Evolutionary conservation across 30 jellyfish, hydroid and myxozoan genomes (phyloP).

Genomic region (Nemopilema nomurai): DNA sequence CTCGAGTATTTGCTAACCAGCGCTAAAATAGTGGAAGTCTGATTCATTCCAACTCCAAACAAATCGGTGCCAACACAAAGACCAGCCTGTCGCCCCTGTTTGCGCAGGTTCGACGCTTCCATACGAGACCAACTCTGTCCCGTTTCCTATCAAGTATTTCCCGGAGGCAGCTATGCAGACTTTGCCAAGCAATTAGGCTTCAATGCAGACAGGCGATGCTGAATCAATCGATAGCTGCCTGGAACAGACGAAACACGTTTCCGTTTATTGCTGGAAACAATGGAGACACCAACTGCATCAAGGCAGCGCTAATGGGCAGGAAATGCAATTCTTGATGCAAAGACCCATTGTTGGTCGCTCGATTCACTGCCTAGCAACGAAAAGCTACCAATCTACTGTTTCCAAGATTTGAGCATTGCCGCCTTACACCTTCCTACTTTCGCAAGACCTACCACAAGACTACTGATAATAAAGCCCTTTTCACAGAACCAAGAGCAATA

Average conservation of each 20-base stretch:
- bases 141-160: background rate
- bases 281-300: background rate
- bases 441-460: too few relatives aligned
- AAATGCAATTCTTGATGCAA: background rate
- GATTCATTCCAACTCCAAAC: slow-evolving; percentile 19
- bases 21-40: slow-evolving; percentile 8
- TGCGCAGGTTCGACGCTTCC: slow-evolving; percentile 21
- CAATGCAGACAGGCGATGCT: background rate
- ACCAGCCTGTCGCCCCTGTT: background rate
- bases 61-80: slow-evolving; percentile 21
- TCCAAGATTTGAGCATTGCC: too few relatives aligned
- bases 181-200: background rate
- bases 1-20: slow-evolving; percentile 32
- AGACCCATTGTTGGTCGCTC: too few relatives aligned
- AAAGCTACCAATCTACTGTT: background rate
- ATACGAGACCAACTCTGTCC: background rate
- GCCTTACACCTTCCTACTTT: too few relatives aligned
- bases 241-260: background rate
- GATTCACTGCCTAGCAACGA: background rate
- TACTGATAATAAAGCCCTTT: too few relatives aligned
- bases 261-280: background rate
- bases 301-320: background rate
- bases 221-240: slow-evolving; percentile 10
- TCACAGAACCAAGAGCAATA: too few relatives aligned
- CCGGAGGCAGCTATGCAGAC: too few relatives aligned